Evolutionary conservation across 2,113 vertebrate genomes (phyloP), one percentile per base, ranked within the genome.

Genomic region (Eupsittula cactorum): DNA sequence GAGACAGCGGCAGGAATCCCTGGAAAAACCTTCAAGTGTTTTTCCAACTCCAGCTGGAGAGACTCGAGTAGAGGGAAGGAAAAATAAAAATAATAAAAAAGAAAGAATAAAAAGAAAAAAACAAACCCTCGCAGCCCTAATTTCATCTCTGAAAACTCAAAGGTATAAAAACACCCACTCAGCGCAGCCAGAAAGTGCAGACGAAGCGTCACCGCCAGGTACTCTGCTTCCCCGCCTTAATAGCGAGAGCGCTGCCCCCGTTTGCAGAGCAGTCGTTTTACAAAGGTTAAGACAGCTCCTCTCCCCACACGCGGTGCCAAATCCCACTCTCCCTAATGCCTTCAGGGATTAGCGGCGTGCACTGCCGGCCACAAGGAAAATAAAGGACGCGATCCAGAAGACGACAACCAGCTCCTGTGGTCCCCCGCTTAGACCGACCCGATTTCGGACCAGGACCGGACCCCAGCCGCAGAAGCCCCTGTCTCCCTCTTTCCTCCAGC

Each of bases 281-380:
- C 53, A 92, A 94, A 94, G 92, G 97, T 92, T 90, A 79, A 91
- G 88, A 90, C 92, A 92, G 93, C 97, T 97, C 94, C 91, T 33
- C 81, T 83, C 86, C 88, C 84, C 91, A 53, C 88, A 47, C 15
- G 65, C 94, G 70, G 94, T 96, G 95, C 95, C 93, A 96, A 96
- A 96, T 92, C 97, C 93, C 96, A 73, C 96, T 95, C 94, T 92
- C 92, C 81, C 79, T 95, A 94, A 93, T 94, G 96, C 96, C 97
- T 97, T 90, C 88, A 41, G 92, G 96, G 97, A 97, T 97, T 97
- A 97, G 55, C 95, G 93, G 96, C 50, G 86, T 35, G 95, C 57
- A 88, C 86, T 70, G 82, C 69, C 52, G 80, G 90, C 81, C 93
- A 64, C 65, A 92, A 93, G 96, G 92, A 86, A 93, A 93, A 97